These are phyloP conservation scores for Phalacrocorax aristotelis DNA, from an alignment of 2,113 vertebrate genomes.

Conservation along the genomic window DNA sequence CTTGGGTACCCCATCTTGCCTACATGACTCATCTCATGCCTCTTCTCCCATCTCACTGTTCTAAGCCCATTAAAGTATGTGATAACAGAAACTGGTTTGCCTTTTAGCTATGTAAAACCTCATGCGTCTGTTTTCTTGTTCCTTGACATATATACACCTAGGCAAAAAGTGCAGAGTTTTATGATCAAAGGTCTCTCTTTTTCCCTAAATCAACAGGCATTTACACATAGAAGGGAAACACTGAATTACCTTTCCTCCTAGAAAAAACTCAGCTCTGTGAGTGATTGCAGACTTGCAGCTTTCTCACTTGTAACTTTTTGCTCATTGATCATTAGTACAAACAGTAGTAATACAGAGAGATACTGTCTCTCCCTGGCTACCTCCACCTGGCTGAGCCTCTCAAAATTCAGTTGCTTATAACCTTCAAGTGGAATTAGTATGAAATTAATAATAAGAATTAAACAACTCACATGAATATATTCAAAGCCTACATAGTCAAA, in stretches of 20 bases:
- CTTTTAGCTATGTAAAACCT: not conserved
- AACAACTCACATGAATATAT: not conserved
- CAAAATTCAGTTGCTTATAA: not conserved
- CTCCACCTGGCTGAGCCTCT: not conserved
- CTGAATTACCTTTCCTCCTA: not conserved
- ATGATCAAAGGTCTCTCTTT: not conserved
- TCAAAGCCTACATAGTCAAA: not conserved
- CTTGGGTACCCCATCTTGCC: rapidly evolving
- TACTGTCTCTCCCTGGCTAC: not conserved
- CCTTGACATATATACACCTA: not conserved
- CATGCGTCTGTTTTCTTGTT: not conserved
- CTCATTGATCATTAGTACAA: not conserved
- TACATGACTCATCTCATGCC: rapidly evolving
- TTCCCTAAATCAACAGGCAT: not conserved
- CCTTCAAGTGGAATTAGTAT: not conserved
- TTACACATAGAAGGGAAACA: not conserved
- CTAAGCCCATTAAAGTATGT: rapidly evolving
- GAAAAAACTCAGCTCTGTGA: not conserved
- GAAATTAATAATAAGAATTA: not conserved
- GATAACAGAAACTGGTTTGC: not conserved
- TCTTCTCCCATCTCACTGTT: not conserved
- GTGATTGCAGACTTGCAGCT: not conserved
- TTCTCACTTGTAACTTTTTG: not conserved
- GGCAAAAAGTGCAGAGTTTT: not conserved
- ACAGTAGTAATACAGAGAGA: not conserved